Base-by-base conservation (phyloP, 2,113 vertebrate species). In the Alectura lathami region DNA sequence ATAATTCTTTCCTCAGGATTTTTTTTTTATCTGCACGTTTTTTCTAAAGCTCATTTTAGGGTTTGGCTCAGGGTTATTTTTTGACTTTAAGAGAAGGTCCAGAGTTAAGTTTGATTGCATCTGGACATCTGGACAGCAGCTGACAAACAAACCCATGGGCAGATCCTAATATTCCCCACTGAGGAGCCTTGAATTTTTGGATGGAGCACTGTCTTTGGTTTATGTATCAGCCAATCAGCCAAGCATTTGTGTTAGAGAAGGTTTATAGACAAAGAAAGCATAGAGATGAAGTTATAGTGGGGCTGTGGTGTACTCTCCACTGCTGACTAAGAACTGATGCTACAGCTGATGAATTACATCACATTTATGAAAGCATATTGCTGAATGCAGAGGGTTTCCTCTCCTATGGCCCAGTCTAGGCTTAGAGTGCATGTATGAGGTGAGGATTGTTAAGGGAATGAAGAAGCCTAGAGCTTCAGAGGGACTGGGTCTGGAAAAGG, bases 1-100 rank as follows among this genome's bases (percentile, higher is more conserved):
- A 84, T 88, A 95, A 93, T 76, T 88, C 53, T 86, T 92, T 94
- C 86, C 83, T 90, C 68, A 90, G 86, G 83, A 92, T 93, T 94
- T 86, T 59, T 36, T 93, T 75, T 85, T 87, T 26, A 30, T 11
- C 76, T 20, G 66, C 34, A 26, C 67, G 60, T 51, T 94, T 88
- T 75, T 77, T 57, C 43, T 73, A 26, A 76, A 40, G 67, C 64
- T 93, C 57, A 51, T 69, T 93, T 88, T 68, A 86, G 63, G 29
- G 23, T 83, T 75, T 83, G 40, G 3, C 5, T 73, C 90, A 85
- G 79, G 22, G n/a, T 69, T 94, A 89, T 85, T 89, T 93, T 93
- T 89, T 94, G 47, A 72, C 60, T 67, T 18, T 53, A 93, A 83
- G n/a, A 36, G 45, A 48, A 69, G 26, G 75, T 83, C 57, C 70